Conservation (phyloP, 2,113 vertebrate species). For the Amblyopsis rosae region DNA sequence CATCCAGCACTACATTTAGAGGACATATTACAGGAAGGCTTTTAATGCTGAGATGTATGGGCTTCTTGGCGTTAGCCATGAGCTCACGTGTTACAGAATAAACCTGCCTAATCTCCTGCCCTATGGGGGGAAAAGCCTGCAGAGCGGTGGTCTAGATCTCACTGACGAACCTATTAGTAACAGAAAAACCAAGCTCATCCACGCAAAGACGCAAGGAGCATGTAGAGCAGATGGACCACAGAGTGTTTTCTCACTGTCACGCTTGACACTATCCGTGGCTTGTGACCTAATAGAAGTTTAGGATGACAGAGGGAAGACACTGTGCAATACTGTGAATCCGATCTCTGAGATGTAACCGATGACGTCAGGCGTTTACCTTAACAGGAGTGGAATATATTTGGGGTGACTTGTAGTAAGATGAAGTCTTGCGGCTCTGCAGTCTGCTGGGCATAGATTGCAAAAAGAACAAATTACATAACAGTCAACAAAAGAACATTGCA, state of each 20-base stretch:
- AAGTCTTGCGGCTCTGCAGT: background rate
- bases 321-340: too few relatives aligned
- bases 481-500: slow-evolving; percentile 4
- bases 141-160: background rate
- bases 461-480: background rate
- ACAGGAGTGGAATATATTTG: too few relatives aligned
- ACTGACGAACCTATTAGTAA: background rate
- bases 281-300: too few relatives aligned
- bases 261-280: too few relatives aligned
- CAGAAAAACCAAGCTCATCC: background rate
- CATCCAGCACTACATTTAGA: too few relatives aligned
- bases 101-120: slow-evolving; percentile 4
- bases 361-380: too few relatives aligned
- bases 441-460: background rate
- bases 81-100: slow-evolving; percentile 20
- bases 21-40: too few relatives aligned
- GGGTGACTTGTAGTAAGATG: background rate
- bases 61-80: slow-evolving; percentile 27
- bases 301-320: too few relatives aligned
- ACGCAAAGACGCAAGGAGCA: background rate
- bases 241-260: background rate
- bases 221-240: background rate
- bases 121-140: background rate
- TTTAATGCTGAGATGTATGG: background rate
- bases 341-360: too few relatives aligned